Evolutionary conservation across 2,797 vertebrate species (phyloP), one percentile per base, ranked within the genome.

Genomic region (Sebastolobus alascanus): DNA sequence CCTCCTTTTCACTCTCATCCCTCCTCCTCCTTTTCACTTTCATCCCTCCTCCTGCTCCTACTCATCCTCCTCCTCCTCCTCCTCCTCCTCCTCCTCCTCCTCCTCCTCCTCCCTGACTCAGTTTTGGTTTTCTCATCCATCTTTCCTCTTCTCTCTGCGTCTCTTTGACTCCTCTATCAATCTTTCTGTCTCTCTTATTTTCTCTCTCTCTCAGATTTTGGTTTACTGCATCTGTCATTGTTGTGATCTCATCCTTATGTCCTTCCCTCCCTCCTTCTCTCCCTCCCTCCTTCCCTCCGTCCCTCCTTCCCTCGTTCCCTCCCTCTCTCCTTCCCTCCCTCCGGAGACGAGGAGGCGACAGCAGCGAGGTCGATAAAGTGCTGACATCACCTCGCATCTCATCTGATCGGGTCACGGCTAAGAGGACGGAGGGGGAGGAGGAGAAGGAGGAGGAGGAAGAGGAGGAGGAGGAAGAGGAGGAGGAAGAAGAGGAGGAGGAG

Each of bases 341-440:
- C 37, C 12, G 38, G 55, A 63, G 78, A 86, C 8, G 0, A 63
- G 59, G 43, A 71, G 79, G 77, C 59, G 70, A 89, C 87, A 86
- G 88, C 87, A 86, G 79, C 9, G 60, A 83, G 86, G 88, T 92
- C 86, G 75, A 91, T 91, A 92, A 94, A 95, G 75, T 81, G 94
- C 92, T 94, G 93, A 94, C 90, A 91, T 92, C 88, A 92, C 38
- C 80, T 79, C 46, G 2, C 56, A 85, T 86, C 88, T 80, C 88
- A 89, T 88, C 89, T 70, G 93, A 94, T 88, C 85, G 37, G 90
- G 89, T 89, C 90, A 88, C 75, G 27, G 65, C 54, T 58, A 74
- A 33, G 55, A 63, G 74, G 76, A 66, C 2, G 35, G 8, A 12
- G 37, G 46, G 11, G 65, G 33, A 6, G 9, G 31, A 6, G 20